Base-by-base conservation (phyloP, 2,888 invertebrate genomes). In the Dugesia japonica region DNA sequence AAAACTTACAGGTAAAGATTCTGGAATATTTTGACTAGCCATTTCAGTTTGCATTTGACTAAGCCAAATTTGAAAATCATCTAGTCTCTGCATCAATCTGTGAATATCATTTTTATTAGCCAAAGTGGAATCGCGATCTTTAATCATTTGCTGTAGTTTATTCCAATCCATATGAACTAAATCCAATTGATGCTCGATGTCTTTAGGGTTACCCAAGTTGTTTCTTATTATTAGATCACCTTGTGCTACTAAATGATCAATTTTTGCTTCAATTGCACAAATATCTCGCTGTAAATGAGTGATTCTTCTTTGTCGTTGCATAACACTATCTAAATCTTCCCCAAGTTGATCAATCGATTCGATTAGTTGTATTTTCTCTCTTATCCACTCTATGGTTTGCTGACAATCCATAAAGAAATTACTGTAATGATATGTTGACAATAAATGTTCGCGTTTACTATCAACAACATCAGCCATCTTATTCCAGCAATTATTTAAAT, bases 61-160 rank as follows among this genome's bases (percentile, higher is more conserved):
- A 80, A 99, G 88, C 97, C 97, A 98, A 0, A 92, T 90, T 86
- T 95, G 94, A 92, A 99, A 99, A 87, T 98, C 97, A 86, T 99
- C 99, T 82, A 99, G 89, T 85, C 98, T 97, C 79, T 97, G 83
- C 77, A 85, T 81, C 82, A 85, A 85, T 78, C 97, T 89, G 85
- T 99, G 98, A 80, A 99, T 87, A 83, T 99, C 98, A 73, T 97
- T 97, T 1, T 97, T 97, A 85, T 98, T 98, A 85, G 98, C 98
- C 83, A 99, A 86, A 84, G 97, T 95, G 0, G 95, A 90, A 85
- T 99, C 98, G 80, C 98, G 90, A 83, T 97, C 97, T 85, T 95
- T 95, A 81, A 95, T 87, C 77, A 78, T 78, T 56, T 77, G 73
- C 15, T 77, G 78, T 0, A 78, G 74, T 23, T 28, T 38, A 0